These are phyloP conservation scores for Zalophus californianus DNA, from an alignment of 2,797 vertebrate species.

Conservation along the genomic window DNA sequence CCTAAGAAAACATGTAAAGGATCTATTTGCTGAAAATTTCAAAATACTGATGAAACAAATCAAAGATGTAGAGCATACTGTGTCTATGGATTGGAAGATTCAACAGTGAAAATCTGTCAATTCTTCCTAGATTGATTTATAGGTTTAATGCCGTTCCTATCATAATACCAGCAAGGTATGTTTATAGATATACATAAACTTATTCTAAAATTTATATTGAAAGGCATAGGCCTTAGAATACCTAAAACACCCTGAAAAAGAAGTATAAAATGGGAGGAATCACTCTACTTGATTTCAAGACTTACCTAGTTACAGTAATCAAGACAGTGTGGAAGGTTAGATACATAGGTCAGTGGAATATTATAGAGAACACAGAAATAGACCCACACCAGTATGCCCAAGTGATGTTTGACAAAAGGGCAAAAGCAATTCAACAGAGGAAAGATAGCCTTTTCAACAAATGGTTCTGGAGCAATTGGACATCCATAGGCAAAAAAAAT, in stretches of 20 bases:
- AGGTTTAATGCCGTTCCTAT: background rate
- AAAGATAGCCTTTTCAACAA: background rate
- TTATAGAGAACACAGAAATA: background rate
- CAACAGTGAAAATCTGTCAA: background rate
- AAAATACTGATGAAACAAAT: background rate
- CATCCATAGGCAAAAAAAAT: background rate
- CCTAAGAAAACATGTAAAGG: background rate
- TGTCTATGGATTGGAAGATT: background rate
- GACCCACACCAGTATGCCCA: background rate
- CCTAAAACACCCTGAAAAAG: background rate
- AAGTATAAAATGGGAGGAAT: background rate
- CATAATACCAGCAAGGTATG: background rate
- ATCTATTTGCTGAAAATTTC: background rate
- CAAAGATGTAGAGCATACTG: background rate
- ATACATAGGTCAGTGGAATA: background rate
- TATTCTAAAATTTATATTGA: background rate
- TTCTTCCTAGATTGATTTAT: background rate
- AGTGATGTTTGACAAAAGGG: background rate
- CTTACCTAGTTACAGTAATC: background rate
- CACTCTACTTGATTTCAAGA: background rate
- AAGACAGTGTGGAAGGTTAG: background rate
- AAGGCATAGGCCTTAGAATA: background rate
- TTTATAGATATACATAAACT: background rate
- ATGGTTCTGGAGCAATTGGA: background rate
- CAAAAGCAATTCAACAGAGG: background rate